Conservation (phyloP, 2,888 invertebrate species). For the Drosophila greeni region DNA sequence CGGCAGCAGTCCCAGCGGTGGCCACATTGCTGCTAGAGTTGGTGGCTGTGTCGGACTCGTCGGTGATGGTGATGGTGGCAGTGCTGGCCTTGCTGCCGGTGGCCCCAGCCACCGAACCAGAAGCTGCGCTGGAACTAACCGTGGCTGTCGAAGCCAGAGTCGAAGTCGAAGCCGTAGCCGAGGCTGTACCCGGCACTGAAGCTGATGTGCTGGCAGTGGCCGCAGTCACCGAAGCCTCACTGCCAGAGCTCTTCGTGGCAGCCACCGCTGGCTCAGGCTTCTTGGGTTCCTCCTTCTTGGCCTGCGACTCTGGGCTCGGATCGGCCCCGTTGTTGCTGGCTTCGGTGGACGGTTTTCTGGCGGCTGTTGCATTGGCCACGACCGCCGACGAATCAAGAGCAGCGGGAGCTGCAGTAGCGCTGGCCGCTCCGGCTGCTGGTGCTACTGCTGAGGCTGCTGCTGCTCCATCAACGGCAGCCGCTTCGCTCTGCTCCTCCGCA, state of each 20-base stretch:
- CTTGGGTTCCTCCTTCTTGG: slow-evolving; percentile 57
- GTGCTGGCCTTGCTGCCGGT: slow-evolving; percentile 21
- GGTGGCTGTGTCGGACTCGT: slow-evolving; percentile 77
- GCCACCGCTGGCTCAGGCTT: slow-evolving; percentile 43
- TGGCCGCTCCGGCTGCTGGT: not conserved
- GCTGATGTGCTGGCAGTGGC: not conserved
- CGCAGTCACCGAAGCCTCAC: slow-evolving; percentile 5
- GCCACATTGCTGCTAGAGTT: slow-evolving; percentile 53
- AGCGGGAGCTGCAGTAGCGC: not conserved
- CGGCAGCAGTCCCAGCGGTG: slow-evolving; percentile 28
- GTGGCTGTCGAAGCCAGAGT: not conserved
- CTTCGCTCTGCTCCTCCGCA: slow-evolving; percentile 43
- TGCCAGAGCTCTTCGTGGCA: slow-evolving; percentile 11
- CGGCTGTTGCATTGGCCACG: not conserved
- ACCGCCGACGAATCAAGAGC: slow-evolving; percentile 14
- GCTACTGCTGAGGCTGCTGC: slow-evolving; percentile 12
- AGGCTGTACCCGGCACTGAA: not conserved
- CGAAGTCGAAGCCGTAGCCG: not conserved
- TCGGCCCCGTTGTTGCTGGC: slow-evolving; percentile 23
- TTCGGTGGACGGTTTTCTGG: slow-evolving; percentile 30
- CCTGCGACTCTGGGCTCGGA: slow-evolving; percentile 25
- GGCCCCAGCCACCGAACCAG: not conserved
- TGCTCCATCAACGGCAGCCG: not conserved
- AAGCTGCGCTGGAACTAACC: slow-evolving; percentile 8
- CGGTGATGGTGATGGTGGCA: slow-evolving; percentile 75